These are phyloP conservation scores for Neodiprion virginianus DNA, from an alignment of 1,140 invertebrate species.

Conservation along the genomic window DNA sequence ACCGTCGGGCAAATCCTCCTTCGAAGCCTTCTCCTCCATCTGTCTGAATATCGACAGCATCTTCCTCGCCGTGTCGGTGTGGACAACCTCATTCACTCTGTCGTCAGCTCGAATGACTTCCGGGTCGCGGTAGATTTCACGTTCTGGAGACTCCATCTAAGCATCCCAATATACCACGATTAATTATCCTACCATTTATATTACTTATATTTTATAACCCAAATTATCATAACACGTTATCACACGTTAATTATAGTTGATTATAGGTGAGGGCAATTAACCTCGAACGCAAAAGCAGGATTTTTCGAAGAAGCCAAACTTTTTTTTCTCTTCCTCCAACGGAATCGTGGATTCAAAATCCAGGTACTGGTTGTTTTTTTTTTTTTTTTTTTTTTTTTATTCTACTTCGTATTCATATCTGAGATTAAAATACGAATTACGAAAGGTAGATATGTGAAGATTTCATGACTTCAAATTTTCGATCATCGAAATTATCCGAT, in stretches of 20 bases:
- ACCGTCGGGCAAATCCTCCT: constrained; percentile 67
- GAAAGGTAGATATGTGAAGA: no score
- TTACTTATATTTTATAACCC: not conserved
- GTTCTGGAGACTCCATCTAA: constrained; percentile 73
- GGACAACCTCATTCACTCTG: constrained; percentile 56
- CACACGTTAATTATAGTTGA: not conserved
- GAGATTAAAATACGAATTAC: no score
- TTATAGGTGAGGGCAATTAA: not conserved
- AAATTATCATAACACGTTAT: not conserved
- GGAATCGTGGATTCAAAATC: no score
- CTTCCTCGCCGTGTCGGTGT: constrained; percentile 78
- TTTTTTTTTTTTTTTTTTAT: no score
- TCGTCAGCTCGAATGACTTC: constrained; percentile 74
- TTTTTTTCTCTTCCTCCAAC: no score
- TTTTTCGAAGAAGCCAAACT: no score
- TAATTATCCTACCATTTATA: no score
- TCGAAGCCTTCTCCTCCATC: constrained; percentile 76
- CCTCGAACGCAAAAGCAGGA: not conserved
- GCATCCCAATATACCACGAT: no score
- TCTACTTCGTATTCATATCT: no score
- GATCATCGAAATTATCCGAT: no score
- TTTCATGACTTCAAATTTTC: no score
- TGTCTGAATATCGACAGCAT: constrained; percentile 88
- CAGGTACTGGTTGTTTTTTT: no score
- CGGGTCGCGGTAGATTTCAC: constrained; percentile 79